A percentile compares a stretch with the other conserved stretches of the same genome.
Conservation (phyloP, 2,113 vertebrate species). For the Corythoichthys intestinalis region DNA sequence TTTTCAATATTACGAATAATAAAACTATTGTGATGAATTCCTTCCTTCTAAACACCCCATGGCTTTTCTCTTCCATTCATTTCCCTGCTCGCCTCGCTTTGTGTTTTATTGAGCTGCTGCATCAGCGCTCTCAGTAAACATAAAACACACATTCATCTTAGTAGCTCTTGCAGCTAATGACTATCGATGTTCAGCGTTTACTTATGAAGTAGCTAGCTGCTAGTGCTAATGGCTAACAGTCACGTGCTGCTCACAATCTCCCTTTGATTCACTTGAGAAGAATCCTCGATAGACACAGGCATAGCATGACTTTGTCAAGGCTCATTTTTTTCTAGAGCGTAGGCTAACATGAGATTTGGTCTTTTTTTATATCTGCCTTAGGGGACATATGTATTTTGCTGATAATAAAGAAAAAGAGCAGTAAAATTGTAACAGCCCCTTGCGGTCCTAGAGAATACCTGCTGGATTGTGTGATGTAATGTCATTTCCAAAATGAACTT, state of each 20-base stretch:
- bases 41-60: neutral
- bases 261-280: neutral
- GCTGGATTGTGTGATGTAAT: constrained; percentile 36
- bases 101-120: constrained; percentile 16
- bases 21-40: constrained; percentile 1
- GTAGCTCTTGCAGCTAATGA: constrained; percentile 17
- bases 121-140: constrained; percentile 24
- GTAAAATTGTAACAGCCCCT: constrained; percentile 12
- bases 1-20: constrained; percentile 1
- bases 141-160: constrained; percentile 7
- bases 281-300: neutral
- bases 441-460: constrained; percentile 21
- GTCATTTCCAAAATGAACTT: constrained; percentile 45
- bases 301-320: neutral
- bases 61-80: constrained; percentile 14
- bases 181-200: constrained; percentile 1
- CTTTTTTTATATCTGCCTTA: constrained; percentile 10
- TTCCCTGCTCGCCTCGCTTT: constrained; percentile 22
- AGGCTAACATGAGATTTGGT: neutral
- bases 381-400: constrained; percentile 19
- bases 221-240: neutral
- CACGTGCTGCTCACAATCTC: neutral
- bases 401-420: constrained; percentile 14
- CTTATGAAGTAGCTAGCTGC: too few species aligned
- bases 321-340: neutral